Conservation (phyloP, 1,140 invertebrate genomes). For the Penaeus chinensis region DNA sequence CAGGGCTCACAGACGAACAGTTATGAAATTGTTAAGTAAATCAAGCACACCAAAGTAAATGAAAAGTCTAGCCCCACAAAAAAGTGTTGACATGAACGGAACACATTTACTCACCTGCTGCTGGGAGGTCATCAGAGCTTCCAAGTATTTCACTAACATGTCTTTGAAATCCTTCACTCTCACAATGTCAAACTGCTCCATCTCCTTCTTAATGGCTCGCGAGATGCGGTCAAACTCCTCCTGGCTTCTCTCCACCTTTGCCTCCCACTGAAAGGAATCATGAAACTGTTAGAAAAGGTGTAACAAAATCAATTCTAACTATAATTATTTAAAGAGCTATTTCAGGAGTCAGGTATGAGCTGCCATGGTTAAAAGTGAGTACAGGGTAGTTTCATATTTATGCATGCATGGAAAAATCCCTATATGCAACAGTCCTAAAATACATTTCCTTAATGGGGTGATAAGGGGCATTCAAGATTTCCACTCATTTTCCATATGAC, state of each 20-base stretch:
- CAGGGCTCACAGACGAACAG: neutral
- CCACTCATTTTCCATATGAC: too few species aligned
- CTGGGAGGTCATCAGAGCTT: constrained; percentile 94
- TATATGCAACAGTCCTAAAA: too few species aligned
- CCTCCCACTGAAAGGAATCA: constrained; percentile 81
- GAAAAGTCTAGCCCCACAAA: neutral
- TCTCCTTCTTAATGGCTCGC: constrained; percentile 94
- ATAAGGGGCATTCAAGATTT: too few species aligned
- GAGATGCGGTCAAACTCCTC: constrained; percentile 98
- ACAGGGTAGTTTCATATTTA: too few species aligned
- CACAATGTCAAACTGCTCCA: constrained; percentile 90
- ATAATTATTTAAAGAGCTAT: too few species aligned
- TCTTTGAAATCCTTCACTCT: constrained; percentile 92
- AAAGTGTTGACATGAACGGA: neutral
- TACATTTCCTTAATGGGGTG: too few species aligned
- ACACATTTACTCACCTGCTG: constrained; percentile 79
- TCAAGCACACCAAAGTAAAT: neutral
- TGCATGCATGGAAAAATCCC: too few species aligned
- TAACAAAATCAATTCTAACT: neutral
- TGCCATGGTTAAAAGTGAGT: too few species aligned
- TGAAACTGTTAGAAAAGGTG: constrained; percentile 12
- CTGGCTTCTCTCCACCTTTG: constrained; percentile 94
- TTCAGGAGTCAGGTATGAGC: too few species aligned
- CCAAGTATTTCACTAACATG: constrained; percentile 90
- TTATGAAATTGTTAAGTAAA: neutral